phyloP scores from a whole-genome alignment of 2,888 invertebrate species.

The Resseliella maxima region DNA sequence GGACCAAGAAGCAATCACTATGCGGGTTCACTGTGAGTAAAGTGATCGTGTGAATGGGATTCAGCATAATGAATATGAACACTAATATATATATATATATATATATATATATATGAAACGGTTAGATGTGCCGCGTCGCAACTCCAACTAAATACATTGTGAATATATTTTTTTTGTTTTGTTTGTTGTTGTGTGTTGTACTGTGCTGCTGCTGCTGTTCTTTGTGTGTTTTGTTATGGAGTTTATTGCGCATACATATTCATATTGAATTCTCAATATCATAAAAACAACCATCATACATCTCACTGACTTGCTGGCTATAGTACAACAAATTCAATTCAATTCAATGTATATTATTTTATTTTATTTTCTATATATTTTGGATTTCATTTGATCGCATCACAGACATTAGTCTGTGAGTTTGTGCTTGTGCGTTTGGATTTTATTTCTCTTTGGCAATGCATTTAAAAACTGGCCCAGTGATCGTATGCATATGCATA shows the following conservation, averaged over 20 bases:
- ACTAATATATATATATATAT: conserved; percentile 14
- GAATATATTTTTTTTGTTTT: neutral
- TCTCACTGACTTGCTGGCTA: neutral
- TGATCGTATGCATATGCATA: neutral
- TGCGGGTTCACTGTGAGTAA: conserved; percentile 50
- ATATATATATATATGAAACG: neutral
- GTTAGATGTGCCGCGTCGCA: neutral
- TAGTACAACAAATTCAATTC: neutral
- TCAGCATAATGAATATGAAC: conserved; percentile 24
- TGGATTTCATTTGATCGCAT: neutral
- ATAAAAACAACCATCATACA: neutral
- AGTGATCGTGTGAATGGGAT: conserved; percentile 55
- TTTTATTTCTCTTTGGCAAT: neutral
- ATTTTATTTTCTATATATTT: conserved; percentile 2
- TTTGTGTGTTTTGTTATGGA: neutral
- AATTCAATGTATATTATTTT: conserved; percentile 41
- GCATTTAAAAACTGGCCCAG: neutral
- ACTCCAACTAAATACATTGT: neutral
- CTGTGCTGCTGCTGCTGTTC: neutral
- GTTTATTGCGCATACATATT: neutral
- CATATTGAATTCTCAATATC: neutral
- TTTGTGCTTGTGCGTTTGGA: neutral
- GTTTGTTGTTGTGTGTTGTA: neutral
- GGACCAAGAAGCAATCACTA: conserved; percentile 18
- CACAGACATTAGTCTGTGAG: neutral